These are phyloP conservation scores for Tinea pellionella DNA, from an alignment of 2,888 invertebrate species.

Conservation along the genomic window DNA sequence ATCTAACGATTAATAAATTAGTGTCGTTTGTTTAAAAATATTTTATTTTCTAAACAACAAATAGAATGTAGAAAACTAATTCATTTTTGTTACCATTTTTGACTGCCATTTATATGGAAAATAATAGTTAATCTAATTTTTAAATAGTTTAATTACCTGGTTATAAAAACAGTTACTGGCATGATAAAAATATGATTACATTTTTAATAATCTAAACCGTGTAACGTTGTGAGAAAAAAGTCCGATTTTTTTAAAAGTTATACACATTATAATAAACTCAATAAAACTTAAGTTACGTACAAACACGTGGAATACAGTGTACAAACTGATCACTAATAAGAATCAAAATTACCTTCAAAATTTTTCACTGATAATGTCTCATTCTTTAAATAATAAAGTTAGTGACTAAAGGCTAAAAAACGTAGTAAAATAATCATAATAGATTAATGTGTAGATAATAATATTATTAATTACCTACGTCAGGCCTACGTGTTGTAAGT, in stretches of 20 bases:
- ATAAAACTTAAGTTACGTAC: not conserved
- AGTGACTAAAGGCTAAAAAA: not conserved
- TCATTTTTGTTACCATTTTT: too few species aligned
- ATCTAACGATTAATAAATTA: too few species aligned
- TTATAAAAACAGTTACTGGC: conserved; percentile 1
- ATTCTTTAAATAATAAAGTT: not conserved
- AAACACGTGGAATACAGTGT: not conserved
- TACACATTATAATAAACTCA: not conserved
- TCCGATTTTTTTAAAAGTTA: not conserved
- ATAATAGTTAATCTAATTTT: too few species aligned
- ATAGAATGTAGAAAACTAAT: too few species aligned
- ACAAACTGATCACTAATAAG: not conserved
- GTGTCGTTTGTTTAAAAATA: too few species aligned
- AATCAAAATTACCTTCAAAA: not conserved
- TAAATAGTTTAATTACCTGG: too few species aligned
- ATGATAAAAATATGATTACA: not conserved
- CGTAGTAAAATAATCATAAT: not conserved
- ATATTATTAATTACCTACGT: conserved; percentile 10
- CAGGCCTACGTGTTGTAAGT: not conserved
- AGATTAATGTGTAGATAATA: conserved; percentile 7
- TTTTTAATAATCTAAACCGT: not conserved
- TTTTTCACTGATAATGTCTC: not conserved
- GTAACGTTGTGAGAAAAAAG: not conserved
- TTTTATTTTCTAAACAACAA: too few species aligned
- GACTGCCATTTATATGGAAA: too few species aligned